Evolutionary conservation across 2,113 vertebrate genomes (phyloP), one percentile per base, ranked within the genome.

Genomic region (Etheostoma spectabile): DNA sequence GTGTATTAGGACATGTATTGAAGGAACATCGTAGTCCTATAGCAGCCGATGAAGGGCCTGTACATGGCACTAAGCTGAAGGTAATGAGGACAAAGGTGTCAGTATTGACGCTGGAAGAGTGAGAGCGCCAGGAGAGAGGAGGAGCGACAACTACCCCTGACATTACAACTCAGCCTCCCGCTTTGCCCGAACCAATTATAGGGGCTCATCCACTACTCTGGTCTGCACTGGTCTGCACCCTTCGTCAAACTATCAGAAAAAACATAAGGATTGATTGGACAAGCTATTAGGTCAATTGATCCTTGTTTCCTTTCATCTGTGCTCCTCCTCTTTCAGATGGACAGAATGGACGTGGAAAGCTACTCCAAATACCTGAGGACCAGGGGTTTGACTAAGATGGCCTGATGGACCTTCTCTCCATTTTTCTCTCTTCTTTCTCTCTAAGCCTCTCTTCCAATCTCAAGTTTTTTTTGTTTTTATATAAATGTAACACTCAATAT

Each of bases 281-380:
- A 69, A 90, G 89, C 92, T 88, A 91, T 91, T 91, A 91, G 89
- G 88, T 89, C 84, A 91, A 92, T 91, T 90, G 90, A 94, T 93
- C 82, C 77, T 57, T 73, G 84, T 67, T 93, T 86, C 81, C 81
- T 92, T 91, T 90, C 89, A 90, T 93, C 86, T 86, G 60, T 69
- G 83, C 74, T 59, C 56, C 80, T 73, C 66, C 65, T 80, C 88
- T 91, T 80, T 87, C 84, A 88, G 83, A 88, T 49, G 49, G 82
- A 92, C 86, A 82, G 77, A 74, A 83, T 83, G 81, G 86, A 88
- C 38, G 59, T 78, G 78, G 55, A 79, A 69, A 89, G 70, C 79
- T 70, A n/a, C 63, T 85, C 73, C 77, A 84, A 85, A 85, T 86
- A 92, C 73, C 84, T 77, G 57, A 86, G 62, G 70, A 86, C 51